phyloP scores from a whole-genome alignment of 2,113 vertebrate species.

The Calidris pygmaea region DNA sequence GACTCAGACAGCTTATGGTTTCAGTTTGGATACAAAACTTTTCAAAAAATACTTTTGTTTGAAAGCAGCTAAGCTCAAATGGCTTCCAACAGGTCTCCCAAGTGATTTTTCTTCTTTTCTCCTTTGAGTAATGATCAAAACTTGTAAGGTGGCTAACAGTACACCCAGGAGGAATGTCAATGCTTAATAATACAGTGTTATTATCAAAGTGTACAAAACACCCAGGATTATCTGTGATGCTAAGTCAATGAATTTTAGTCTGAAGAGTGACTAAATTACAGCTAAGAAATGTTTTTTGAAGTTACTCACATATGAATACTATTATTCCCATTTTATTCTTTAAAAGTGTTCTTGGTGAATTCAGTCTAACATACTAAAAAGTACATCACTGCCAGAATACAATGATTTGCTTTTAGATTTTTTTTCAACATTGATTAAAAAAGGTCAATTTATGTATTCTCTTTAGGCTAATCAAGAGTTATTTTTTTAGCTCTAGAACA shows the following conservation, averaged over 20 bases:
- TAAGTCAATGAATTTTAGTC: background rate
- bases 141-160: background rate
- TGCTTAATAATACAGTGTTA: background rate
- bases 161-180: background rate
- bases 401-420: background rate
- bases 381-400: background rate
- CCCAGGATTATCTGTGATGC: background rate
- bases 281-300: background rate
- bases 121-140: background rate
- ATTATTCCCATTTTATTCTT: background rate
- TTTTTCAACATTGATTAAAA: background rate
- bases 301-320: background rate
- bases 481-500: background rate
- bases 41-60: background rate
- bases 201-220: background rate
- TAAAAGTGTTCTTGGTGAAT: background rate
- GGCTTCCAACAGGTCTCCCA: background rate
- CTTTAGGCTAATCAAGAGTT: background rate
- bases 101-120: background rate
- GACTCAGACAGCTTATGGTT: background rate
- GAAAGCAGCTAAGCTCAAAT: background rate
- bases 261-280: background rate
- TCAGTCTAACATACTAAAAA: background rate
- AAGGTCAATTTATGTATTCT: background rate
- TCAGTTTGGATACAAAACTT: background rate